Evolutionary conservation across 2,888 invertebrate genomes (phyloP).

Genomic region (Drosophila pullipes): DNA sequence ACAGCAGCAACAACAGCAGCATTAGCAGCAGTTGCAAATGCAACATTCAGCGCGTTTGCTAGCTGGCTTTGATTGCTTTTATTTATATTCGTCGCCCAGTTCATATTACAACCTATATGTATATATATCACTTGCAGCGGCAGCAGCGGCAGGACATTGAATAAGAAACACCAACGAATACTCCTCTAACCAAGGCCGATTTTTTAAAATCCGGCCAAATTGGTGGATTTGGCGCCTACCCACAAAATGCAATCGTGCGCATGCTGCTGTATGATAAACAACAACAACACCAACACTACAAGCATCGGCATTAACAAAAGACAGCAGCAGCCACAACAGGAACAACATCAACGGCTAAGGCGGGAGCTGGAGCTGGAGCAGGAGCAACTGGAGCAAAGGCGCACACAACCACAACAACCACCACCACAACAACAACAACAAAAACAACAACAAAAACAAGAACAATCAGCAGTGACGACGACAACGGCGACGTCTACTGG

Average conservation of each 20-base stretch:
- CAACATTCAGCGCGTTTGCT: conserved; percentile 41
- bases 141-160: conserved; percentile 20
- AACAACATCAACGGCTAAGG: conserved; percentile 21
- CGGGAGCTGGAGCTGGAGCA: conserved; percentile 13
- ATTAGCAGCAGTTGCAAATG: conserved; percentile 34
- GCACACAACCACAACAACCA: conserved; percentile 3
- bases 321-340: conserved; percentile 28
- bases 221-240: conserved; percentile 63
- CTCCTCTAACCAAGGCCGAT: conserved; percentile 60
- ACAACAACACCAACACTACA: conserved; percentile 44
- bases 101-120: conserved; percentile 26
- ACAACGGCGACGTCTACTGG: conserved; percentile 28
- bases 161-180: conserved; percentile 24
- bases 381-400: conserved; percentile 23
- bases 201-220: conserved; percentile 56
- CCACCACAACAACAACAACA: background rate
- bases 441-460: background rate
- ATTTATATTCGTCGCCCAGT: conserved; percentile 20
- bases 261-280: conserved; percentile 71
- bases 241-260: conserved; percentile 83
- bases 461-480: conserved; percentile 6
- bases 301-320: conserved; percentile 17
- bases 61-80: conserved; percentile 33
- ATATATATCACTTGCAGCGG: conserved; percentile 18
- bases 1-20: conserved; percentile 9